A percentile compares a stretch with the other conserved stretches of the same genome.
phyloP scores from a whole-genome alignment of 2,888 invertebrate genomes.

The Laothoe populi region DNA sequence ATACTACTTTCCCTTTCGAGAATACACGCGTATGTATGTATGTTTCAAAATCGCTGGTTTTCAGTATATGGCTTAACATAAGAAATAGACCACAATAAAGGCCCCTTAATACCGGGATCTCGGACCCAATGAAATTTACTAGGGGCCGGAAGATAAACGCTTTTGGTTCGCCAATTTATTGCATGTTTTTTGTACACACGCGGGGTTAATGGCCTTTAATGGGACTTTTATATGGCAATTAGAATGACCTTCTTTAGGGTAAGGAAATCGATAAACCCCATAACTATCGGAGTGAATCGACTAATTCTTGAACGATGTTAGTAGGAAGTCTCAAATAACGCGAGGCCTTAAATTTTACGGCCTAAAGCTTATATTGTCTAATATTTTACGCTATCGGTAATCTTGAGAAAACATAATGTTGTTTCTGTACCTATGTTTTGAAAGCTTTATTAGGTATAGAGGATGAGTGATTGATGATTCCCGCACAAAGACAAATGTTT shows the following conservation, averaged over 20 bases:
- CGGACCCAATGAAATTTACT: conserved; percentile 55
- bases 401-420: neutral
- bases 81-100: conserved; percentile 32
- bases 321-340: too few relatives aligned
- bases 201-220: conserved; percentile 76
- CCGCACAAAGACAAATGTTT: too few relatives aligned
- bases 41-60: neutral
- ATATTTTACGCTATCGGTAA: conserved; percentile 4
- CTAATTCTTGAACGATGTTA: neutral
- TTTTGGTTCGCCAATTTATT: conserved; percentile 73
- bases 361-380: neutral
- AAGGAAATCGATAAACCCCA: conserved; percentile 29
- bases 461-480: too few relatives aligned
- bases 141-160: conserved; percentile 68
- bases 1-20: too few relatives aligned
- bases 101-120: conserved; percentile 29
- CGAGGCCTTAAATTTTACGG: neutral
- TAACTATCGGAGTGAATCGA: neutral
- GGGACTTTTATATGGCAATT: conserved; percentile 72
- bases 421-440: too few relatives aligned
- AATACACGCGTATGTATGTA: too few relatives aligned
- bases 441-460: too few relatives aligned
- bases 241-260: conserved; percentile 59
- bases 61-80: neutral
- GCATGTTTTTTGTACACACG: conserved; percentile 75